These are phyloP conservation scores for Polyommatus iphigenia DNA, from an alignment of 2,888 invertebrate species.

Conservation along the genomic window DNA sequence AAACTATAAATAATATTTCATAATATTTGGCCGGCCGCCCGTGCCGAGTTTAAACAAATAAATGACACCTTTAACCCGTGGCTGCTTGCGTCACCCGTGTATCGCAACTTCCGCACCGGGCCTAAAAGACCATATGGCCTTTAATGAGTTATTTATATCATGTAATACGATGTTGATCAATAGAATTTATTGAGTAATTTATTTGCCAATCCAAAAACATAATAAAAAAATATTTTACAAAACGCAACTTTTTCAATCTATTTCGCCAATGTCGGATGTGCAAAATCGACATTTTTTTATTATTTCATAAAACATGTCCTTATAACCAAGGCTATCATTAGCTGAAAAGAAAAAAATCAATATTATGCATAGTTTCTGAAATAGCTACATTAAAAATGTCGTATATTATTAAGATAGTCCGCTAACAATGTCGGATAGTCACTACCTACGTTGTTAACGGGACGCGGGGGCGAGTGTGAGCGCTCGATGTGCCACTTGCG, in stretches of 20 bases:
- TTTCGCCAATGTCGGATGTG: too few relatives aligned
- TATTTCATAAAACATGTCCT: too few relatives aligned
- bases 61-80: constrained; percentile 10
- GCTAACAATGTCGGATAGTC: too few relatives aligned
- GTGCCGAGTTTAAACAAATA: constrained; percentile 51
- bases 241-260: not conserved
- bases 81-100: not conserved
- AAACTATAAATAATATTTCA: constrained; percentile 16
- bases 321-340: too few relatives aligned
- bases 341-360: too few relatives aligned
- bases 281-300: too few relatives aligned
- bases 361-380: too few relatives aligned
- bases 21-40: constrained; percentile 51
- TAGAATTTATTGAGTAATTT: not conserved
- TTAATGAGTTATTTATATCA: not conserved
- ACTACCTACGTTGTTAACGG: too few relatives aligned
- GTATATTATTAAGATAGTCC: too few relatives aligned
- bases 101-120: not conserved
- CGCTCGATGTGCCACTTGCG: too few relatives aligned
- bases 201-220: not conserved
- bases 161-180: not conserved
- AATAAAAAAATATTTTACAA: not conserved
- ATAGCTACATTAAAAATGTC: too few relatives aligned
- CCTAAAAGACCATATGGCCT: not conserved
- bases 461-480: too few relatives aligned